Evolutionary conservation across 2,113 vertebrate species (phyloP).

Genomic region (Origma solitaria): DNA sequence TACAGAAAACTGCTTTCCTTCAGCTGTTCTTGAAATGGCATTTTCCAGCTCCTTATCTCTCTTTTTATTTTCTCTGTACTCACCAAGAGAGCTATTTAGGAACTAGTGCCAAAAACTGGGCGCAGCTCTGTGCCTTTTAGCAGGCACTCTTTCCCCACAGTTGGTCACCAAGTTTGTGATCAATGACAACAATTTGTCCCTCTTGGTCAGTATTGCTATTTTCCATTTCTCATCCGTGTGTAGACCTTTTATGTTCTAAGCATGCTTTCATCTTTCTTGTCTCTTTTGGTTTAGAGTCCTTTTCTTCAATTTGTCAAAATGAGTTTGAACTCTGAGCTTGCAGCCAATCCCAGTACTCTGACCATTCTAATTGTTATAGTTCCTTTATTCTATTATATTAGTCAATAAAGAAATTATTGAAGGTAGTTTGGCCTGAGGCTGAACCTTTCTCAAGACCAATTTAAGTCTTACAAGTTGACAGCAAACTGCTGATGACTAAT

Average conservation of each 20-base stretch:
- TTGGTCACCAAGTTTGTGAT: background rate
- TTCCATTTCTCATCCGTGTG: background rate
- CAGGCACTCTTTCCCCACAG: background rate
- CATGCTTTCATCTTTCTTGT: background rate
- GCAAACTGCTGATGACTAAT: background rate
- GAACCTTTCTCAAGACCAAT: background rate
- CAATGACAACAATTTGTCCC: background rate
- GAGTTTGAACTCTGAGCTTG: background rate
- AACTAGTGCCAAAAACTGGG: background rate
- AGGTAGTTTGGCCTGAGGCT: background rate
- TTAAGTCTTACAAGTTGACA: background rate
- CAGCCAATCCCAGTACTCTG: background rate
- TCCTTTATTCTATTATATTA: background rate
- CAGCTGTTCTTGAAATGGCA: background rate
- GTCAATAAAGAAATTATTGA: background rate
- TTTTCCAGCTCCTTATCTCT: background rate
- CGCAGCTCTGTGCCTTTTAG: background rate
- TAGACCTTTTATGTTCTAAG: background rate
- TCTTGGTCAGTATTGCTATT: background rate
- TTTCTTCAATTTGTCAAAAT: background rate
- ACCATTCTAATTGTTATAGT: background rate
- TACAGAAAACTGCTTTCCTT: background rate
- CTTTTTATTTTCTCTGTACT: background rate
- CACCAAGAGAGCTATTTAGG: background rate
- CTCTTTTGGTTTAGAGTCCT: background rate